phyloP scores from a whole-genome alignment of 2,113 vertebrate species.

The Spea multiplicata region DNA sequence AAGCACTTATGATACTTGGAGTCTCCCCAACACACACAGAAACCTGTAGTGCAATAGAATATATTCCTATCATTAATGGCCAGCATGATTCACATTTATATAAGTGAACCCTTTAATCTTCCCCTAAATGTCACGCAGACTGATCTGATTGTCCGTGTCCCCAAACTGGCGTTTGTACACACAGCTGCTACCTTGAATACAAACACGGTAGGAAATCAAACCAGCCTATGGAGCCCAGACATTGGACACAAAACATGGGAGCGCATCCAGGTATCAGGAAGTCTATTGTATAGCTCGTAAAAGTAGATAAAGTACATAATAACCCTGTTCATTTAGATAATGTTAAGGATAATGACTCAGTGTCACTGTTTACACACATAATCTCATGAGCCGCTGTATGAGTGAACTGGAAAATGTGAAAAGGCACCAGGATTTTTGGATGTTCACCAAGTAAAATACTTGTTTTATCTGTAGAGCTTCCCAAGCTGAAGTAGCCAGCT shows the following conservation, averaged over 20 bases:
- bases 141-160: too few relatives aligned
- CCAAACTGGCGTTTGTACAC: too few relatives aligned
- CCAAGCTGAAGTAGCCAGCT: background rate
- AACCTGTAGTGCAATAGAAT: too few relatives aligned
- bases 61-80: too few relatives aligned
- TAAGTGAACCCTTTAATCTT: too few relatives aligned
- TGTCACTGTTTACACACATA: slow-evolving; percentile 36
- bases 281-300: slow-evolving; percentile 26
- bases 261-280: slow-evolving; percentile 10
- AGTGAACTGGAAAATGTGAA: slow-evolving; percentile 6
- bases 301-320: slow-evolving; percentile 8
- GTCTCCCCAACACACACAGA: too few relatives aligned
- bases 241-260: background rate
- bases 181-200: too few relatives aligned
- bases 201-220: too few relatives aligned
- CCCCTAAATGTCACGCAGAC: too few relatives aligned
- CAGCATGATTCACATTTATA: too few relatives aligned
- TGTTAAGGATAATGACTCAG: slow-evolving; percentile 30
- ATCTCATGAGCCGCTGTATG: slow-evolving; percentile 29
- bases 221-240: too few relatives aligned
- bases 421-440: slow-evolving; percentile 4
- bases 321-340: slow-evolving; percentile 19
- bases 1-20: too few relatives aligned
- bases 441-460: slow-evolving; percentile 10
- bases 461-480: background rate